These are phyloP conservation scores for Tetranychus truncatus DNA, from an alignment of 2,888 invertebrate genomes.

Conservation along the genomic window DNA sequence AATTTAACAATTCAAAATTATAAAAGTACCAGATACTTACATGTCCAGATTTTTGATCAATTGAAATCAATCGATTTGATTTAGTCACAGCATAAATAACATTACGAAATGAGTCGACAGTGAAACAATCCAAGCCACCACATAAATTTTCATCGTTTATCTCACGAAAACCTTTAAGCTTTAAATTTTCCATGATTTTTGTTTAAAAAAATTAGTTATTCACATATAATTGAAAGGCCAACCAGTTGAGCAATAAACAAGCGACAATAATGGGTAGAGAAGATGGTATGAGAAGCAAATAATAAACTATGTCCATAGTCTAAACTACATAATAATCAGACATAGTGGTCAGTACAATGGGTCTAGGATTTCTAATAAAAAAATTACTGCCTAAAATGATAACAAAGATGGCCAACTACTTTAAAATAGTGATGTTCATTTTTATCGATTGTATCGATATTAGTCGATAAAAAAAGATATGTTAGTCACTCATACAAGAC, in stretches of 20 bases:
- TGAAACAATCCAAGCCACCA: neutral
- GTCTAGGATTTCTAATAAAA: too few relatives aligned
- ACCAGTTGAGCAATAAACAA: neutral
- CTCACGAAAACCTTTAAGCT: neutral
- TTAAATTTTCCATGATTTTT: neutral
- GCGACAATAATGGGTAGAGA: neutral
- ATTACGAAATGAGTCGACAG: neutral
- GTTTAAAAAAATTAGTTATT: neutral
- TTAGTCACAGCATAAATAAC: neutral
- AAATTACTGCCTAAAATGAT: too few relatives aligned
- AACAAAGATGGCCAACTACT: too few relatives aligned
- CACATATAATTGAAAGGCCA: neutral
- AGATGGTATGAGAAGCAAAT: neutral
- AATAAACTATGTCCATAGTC: neutral
- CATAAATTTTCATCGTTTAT: neutral
- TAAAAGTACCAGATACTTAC: neutral
- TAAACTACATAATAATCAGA: neutral
- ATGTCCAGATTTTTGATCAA: neutral
- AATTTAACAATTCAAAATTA: neutral
- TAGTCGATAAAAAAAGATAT: too few relatives aligned
- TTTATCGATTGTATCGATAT: too few relatives aligned
- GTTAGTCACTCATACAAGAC: too few relatives aligned
- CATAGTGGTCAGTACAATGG: too few relatives aligned
- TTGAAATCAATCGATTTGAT: neutral
- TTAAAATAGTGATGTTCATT: too few relatives aligned